Evolutionary conservation across 2,888 invertebrate genomes (phyloP).

Genomic region (Leptopilina syphax): DNA sequence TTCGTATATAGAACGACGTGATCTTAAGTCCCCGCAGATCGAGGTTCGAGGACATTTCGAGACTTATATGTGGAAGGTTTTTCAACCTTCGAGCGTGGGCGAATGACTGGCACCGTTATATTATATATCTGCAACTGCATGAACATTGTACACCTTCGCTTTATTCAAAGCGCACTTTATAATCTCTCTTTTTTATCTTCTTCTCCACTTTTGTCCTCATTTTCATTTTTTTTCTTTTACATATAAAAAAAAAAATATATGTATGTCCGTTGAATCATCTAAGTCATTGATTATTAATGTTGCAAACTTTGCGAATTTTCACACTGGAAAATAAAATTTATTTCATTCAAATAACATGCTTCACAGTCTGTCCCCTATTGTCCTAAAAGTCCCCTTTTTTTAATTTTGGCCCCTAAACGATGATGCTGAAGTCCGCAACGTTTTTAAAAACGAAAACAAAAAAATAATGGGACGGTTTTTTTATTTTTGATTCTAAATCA

Average conservation of each 20-base stretch:
- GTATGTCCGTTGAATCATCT: no score
- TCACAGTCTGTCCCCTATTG: no score
- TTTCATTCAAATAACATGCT: no score
- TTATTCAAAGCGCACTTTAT: constrained; percentile 3
- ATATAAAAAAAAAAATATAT: no score
- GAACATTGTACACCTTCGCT: constrained; percentile 29
- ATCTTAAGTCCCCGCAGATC: constrained; percentile 20
- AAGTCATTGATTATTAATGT: no score
- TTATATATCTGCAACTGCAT: constrained; percentile 26
- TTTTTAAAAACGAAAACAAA: no score
- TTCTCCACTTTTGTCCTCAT: constrained; percentile 10
- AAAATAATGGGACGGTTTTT: no score
- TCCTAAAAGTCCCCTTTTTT: no score
- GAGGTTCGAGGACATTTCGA: constrained; percentile 40
- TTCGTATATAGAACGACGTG: background rate
- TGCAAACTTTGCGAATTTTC: background rate
- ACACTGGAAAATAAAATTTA: no score
- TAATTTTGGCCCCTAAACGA: no score
- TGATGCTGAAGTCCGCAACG: no score
- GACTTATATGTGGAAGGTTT: constrained; percentile 30
- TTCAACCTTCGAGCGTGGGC: constrained; percentile 33
- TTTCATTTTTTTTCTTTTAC: background rate
- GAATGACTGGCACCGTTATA: constrained; percentile 37
- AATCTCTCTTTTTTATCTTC: background rate
- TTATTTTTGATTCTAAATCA: no score